phyloP scores from a whole-genome alignment of 2,113 vertebrate species.

The Astatoreochromis straeleni region DNA sequence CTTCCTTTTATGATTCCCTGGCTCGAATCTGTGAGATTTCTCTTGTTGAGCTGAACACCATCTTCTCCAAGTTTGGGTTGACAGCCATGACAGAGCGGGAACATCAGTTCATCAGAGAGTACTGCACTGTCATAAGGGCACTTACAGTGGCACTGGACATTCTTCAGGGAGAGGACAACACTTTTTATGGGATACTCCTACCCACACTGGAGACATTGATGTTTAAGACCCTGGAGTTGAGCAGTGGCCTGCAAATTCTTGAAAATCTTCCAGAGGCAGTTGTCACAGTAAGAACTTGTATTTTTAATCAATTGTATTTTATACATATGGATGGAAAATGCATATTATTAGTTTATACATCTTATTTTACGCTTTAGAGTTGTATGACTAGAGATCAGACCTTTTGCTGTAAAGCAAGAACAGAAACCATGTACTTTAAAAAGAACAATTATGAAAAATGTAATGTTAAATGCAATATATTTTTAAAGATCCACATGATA shows the following conservation, averaged over 20 bases:
- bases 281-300: background rate
- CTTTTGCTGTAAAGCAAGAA: too few relatives aligned
- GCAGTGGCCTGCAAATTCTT: background rate
- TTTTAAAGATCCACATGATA: too few relatives aligned
- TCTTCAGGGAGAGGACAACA: background rate
- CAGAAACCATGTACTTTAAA: too few relatives aligned
- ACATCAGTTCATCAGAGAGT: too few relatives aligned
- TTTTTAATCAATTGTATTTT: background rate
- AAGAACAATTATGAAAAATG: too few relatives aligned
- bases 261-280: too few relatives aligned
- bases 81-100: too few relatives aligned
- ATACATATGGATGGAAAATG: background rate
- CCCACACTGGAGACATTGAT: background rate
- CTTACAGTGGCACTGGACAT: background rate
- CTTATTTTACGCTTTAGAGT: background rate
- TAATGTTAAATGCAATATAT: too few relatives aligned
- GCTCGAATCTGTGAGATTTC: too few relatives aligned
- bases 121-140: too few relatives aligned
- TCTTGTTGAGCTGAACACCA: too few relatives aligned
- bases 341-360: background rate
- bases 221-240: background rate
- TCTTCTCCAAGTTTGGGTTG: too few relatives aligned
- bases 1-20: rapidly evolving
- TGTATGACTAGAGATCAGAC: background rate
- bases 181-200: background rate